phyloP scores from a whole-genome alignment of 2,797 vertebrate species.

The Echeneis naucrates region DNA sequence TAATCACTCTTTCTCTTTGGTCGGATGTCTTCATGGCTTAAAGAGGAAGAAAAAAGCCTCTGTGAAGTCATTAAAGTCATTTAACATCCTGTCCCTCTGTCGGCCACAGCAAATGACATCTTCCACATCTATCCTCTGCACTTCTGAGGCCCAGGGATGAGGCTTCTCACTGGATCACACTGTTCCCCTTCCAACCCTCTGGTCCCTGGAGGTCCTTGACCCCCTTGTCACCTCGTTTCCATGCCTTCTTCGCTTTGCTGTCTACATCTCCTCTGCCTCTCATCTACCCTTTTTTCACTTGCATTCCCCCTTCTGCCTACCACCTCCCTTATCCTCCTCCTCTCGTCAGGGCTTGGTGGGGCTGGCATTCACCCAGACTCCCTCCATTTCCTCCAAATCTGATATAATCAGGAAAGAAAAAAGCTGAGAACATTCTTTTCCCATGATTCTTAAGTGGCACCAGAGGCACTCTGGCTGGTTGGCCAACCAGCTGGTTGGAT shows the following conservation, averaged over 20 bases:
- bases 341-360: constrained; percentile 60
- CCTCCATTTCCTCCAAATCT: constrained; percentile 81
- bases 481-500: constrained; percentile 49
- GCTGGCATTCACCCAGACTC: constrained; percentile 80
- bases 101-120: constrained; percentile 26
- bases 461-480: constrained; percentile 58
- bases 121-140: constrained; percentile 32
- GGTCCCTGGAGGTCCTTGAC: constrained; percentile 58
- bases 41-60: constrained; percentile 25
- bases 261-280: constrained; percentile 29
- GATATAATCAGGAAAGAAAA: constrained; percentile 83
- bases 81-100: constrained; percentile 61
- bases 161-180: constrained; percentile 42
- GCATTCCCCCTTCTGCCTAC: constrained; percentile 25
- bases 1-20: constrained; percentile 19
- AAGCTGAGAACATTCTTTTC: constrained; percentile 84
- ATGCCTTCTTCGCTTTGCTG: constrained; percentile 26
- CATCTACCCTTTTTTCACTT: constrained; percentile 23
- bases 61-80: constrained; percentile 54
- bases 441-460: constrained; percentile 84
- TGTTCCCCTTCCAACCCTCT: constrained; percentile 34
- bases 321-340: constrained; percentile 31
- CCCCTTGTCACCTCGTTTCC: constrained; percentile 39
- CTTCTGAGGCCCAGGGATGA: constrained; percentile 12
- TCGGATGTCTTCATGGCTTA: constrained; percentile 60